Evolutionary conservation across 2,888 invertebrate species (phyloP), one percentile per base, ranked within the genome.

Genomic region (Drosophila stalkeri): DNA sequence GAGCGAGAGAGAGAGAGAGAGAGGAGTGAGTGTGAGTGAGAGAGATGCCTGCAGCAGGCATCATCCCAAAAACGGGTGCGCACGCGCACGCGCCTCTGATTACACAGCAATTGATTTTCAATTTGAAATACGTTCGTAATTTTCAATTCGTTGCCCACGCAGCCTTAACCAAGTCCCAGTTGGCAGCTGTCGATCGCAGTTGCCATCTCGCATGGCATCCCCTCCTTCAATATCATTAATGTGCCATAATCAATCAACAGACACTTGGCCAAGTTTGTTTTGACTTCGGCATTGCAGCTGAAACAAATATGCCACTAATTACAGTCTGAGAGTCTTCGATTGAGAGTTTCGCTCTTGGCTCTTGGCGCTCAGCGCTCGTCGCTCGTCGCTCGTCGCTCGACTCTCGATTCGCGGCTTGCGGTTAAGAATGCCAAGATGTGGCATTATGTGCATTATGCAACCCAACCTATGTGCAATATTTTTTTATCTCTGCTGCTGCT

Each of bases 221-320:
- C 35, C 52, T 11, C 18, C 14, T 18, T 9, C 18, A 8, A 41
- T 43, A 33, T 31, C 31, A 20, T 33, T 68, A 86, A 84, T 81
- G 80, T 73, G 75, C 62, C 75, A 79, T 71, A 90, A 86, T 86
- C 86, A 86, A 90, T 86, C 86, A 86, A 80, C 56, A 73, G 75
- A 73, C 65, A 64, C 51, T 64, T 62, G 57, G 66, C 61, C 41
- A 72, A 60, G 18, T 72, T 77, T 89, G 82, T 85, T 90, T 69
- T 86, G 86, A 75, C 79, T 77, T 64, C 18, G 64, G 56, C 69
- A 55, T 63, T 78, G 81, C 81, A 80, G 86, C 86, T 86, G 90
- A 80, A 90, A 90, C 86, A 90, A 86, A 86, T 86, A 86, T 90
- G 86, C 89, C 89, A 90, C 90, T 90, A 86, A 86, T 86, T 90